A percentile compares a stretch with the other conserved stretches of the same genome.
These are phyloP conservation scores for Hypomecis atomaria DNA, from an alignment of 2,888 invertebrate genomes.

Conservation along the genomic window DNA sequence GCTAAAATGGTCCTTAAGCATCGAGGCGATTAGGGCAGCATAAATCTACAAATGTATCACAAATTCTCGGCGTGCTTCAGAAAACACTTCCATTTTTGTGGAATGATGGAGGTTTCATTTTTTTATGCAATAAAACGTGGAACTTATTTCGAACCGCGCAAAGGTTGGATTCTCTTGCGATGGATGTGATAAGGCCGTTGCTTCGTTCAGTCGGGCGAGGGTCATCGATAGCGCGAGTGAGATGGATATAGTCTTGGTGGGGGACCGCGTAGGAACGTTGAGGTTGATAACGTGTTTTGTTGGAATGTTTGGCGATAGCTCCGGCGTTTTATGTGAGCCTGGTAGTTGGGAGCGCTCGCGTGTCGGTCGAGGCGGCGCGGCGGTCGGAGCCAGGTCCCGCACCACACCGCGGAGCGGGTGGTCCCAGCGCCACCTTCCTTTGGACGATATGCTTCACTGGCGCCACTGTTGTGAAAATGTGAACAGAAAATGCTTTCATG, in stretches of 20 bases:
- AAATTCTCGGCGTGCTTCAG: slow-evolving; percentile 72
- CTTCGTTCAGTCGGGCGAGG: slow-evolving; percentile 59
- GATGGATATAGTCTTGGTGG: slow-evolving; percentile 50
- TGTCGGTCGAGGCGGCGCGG: slow-evolving; percentile 83
- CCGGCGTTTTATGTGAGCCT: slow-evolving; percentile 63
- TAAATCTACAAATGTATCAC: slow-evolving; percentile 67
- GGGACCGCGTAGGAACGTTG: not conserved
- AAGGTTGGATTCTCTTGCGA: slow-evolving; percentile 26
- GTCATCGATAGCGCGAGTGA: slow-evolving; percentile 64
- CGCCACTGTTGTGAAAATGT: not conserved
- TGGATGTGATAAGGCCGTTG: slow-evolving; percentile 54
- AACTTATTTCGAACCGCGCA: slow-evolving; percentile 20
- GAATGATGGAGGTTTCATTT: slow-evolving; percentile 54
- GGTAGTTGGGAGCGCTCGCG: slow-evolving; percentile 79
- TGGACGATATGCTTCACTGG: not conserved
- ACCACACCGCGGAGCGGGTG: slow-evolving; percentile 42
- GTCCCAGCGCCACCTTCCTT: slow-evolving; percentile 9
- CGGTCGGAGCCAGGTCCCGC: slow-evolving; percentile 55
- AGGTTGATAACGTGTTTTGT: slow-evolving; percentile 9
- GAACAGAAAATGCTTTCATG: slow-evolving; percentile 1
- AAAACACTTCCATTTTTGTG: slow-evolving; percentile 69
- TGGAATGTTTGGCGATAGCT: slow-evolving; percentile 53
- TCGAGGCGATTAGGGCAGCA: slow-evolving; percentile 73
- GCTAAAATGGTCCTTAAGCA: slow-evolving; percentile 83
- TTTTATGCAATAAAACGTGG: slow-evolving; percentile 19